Conservation (phyloP, 2,113 vertebrate genomes). For the Hemicordylus capensis region DNA sequence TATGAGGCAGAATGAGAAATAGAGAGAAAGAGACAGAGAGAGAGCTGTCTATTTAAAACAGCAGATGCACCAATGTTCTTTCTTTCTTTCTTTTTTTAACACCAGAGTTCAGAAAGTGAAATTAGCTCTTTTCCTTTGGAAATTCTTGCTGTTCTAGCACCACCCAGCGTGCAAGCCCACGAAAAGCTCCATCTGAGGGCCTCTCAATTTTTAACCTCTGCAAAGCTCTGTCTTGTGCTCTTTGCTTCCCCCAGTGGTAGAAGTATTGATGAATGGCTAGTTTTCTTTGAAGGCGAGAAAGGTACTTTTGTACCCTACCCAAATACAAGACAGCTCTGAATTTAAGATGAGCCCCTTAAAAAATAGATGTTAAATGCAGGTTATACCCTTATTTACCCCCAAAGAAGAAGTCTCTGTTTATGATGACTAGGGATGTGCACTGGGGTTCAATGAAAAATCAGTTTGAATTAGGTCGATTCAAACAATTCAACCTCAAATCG, state of each 20-base stretch:
- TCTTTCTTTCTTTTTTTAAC: background rate
- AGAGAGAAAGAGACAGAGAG: background rate
- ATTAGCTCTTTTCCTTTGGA: background rate
- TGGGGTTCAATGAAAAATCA: no score
- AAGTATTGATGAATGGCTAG: no score
- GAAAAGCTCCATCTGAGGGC: background rate
- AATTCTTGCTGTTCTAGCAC: background rate
- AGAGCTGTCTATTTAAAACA: background rate
- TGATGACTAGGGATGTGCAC: no score
- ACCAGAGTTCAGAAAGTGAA: background rate
- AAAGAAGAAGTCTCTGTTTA: no score
- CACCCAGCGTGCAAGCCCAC: background rate
- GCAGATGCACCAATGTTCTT: background rate
- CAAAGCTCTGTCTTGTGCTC: background rate
- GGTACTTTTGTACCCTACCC: no score
- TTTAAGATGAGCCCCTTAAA: no score
- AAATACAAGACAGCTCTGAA: no score
- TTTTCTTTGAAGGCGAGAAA: no score
- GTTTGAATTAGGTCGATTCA: no score
- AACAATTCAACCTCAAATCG: no score
- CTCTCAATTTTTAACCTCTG: background rate
- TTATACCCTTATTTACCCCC: no score
- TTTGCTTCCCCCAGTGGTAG: background rate
- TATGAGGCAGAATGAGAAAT: slow-evolving; percentile 1
- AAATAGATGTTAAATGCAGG: no score